Base-by-base conservation (phyloP, 92 coral and sea anemone genomes). In the Hydrozoanthus gracilis region DNA sequence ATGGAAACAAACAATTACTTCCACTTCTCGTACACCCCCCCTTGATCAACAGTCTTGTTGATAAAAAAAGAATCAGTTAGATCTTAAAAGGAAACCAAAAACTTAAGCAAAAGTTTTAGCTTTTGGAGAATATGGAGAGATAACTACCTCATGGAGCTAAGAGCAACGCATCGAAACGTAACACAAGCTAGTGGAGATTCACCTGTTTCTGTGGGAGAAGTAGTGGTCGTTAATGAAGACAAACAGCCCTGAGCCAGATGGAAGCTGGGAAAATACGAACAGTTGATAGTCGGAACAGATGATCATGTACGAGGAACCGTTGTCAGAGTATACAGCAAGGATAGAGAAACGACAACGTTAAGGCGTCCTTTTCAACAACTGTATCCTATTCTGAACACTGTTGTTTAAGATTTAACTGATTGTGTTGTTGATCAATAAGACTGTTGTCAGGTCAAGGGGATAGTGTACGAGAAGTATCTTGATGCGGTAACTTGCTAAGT, bases 311-410 rank as follows among this genome's bases (percentile, higher is more conserved):
- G 98, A 60, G 93, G 92, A 74, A 94, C 93, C n/a, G 90, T 83
- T 62, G 92, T 90, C 44, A 84, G 84, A 87, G 90, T 89, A 18
- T 14, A 14, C 74, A 82, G 69, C 44, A 90, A 92, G 79, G 39
- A 48, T 15, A 92, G 92, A 44, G 87, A n/a, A 64, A 9, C 65
- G 10, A 47, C 89, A 35, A 74, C 16, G 4, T 86, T 94, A 44
- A 88, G 90, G 48, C 86, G 92, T 46, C 95, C 93, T 73, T 89
- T 90, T 7, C 95, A 94, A 58, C 86, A 76, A 13, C 84, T 94
- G 68, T 92, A 90, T 78, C 92, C 91, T 49, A 46, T 89, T 17
- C 8, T 66, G 71, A 66, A 66, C 71, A 66, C 71, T 66, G 2
- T 66, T 66, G 44, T 66, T 66, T 66, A 66, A 64, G 67, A 10